phyloP scores from a whole-genome alignment of 1,140 invertebrate species.

The Saccostrea glomerata region DNA sequence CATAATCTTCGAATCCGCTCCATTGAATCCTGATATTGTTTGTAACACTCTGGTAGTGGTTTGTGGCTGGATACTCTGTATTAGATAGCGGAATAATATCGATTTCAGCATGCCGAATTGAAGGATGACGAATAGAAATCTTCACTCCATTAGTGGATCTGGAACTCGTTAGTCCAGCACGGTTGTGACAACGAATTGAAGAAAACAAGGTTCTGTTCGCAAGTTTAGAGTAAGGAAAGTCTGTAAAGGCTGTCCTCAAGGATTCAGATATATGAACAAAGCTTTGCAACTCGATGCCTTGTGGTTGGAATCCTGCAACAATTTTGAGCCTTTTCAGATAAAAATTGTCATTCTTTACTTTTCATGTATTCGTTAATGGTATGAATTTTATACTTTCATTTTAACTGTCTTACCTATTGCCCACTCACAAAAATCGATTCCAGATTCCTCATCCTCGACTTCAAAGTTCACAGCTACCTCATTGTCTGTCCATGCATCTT shows the following conservation, averaged over 20 bases:
- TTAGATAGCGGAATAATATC: constrained; percentile 18
- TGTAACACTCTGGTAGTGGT: constrained; percentile 48
- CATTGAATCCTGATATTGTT: constrained; percentile 42
- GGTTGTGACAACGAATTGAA: constrained; percentile 46
- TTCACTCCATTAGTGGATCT: constrained; percentile 58
- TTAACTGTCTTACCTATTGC: constrained; percentile 54
- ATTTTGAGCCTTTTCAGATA: no score
- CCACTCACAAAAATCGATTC: constrained; percentile 59
- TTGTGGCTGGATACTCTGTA: constrained; percentile 44
- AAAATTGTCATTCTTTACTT: no score
- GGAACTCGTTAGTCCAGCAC: constrained; percentile 54
- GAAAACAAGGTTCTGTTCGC: constrained; percentile 44
- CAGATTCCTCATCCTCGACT: constrained; percentile 55
- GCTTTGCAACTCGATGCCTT: constrained; percentile 46
- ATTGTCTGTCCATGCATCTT: constrained; percentile 53
- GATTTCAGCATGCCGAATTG: constrained; percentile 24
- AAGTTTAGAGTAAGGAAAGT: constrained; percentile 45
- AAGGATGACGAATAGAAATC: constrained; percentile 39
- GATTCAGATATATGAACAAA: constrained; percentile 7
- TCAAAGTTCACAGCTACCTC: constrained; percentile 56
- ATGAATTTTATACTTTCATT: no score
- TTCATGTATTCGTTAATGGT: no score
- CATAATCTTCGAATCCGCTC: constrained; percentile 44
- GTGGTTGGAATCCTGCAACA: constrained; percentile 47
- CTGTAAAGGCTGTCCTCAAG: background rate